Evolutionary conservation across 2,797 vertebrate species (phyloP).

Genomic region (Lepilemur septentrionalis): DNA sequence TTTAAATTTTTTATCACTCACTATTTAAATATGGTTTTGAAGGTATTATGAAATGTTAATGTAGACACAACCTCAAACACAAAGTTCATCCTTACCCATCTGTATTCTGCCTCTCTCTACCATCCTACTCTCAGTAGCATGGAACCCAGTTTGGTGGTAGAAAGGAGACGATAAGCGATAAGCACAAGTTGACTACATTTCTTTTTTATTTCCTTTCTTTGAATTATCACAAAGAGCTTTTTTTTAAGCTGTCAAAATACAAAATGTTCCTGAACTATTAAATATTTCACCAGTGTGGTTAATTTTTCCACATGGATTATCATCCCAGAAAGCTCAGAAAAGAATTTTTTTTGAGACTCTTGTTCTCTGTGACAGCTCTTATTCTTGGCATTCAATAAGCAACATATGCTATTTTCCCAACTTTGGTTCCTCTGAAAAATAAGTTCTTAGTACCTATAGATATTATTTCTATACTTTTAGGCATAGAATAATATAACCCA

Average conservation of each 20-base stretch:
- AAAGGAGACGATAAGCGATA: neutral
- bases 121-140: neutral
- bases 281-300: conserved; percentile 3
- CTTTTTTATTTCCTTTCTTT: conserved; percentile 42
- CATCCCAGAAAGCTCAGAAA: conserved; percentile 33
- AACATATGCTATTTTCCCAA: neutral
- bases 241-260: neutral
- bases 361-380: neutral
- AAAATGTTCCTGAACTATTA: conserved; percentile 53
- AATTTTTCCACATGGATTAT: conserved; percentile 23
- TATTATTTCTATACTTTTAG: neutral
- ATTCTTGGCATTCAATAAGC: neutral
- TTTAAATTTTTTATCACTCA: neutral
- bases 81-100: neutral
- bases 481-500: neutral
- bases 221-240: neutral
- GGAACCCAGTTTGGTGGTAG: neutral
- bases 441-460: neutral
- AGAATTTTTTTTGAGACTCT: neutral
- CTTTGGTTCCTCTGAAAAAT: neutral
- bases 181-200: neutral
- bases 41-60: neutral
- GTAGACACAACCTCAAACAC: neutral
- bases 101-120: neutral
- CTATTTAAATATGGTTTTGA: neutral